Base-by-base conservation (phyloP, 2,888 invertebrate genomes). In the Hedya salicella region DNA sequence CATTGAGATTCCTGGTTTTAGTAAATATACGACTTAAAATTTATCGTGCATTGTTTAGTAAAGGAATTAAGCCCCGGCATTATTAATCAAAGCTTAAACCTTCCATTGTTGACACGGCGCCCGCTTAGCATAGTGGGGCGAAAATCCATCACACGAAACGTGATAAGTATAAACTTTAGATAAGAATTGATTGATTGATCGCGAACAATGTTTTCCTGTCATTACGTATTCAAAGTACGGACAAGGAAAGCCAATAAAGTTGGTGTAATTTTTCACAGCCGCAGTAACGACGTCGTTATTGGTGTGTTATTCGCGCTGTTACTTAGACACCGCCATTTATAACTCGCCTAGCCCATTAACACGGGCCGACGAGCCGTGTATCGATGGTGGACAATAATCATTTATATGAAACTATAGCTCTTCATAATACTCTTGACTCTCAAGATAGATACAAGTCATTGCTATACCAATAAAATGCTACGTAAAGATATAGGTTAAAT, bases 191-290 rank as follows among this genome's bases (percentile, higher is more conserved):
- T 72, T 75, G 78, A 78, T 72, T 71, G 74, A 78, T 76, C 71
- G 67, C 64, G 67, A 68, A 62, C 72, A 71, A 73, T 72, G 65
- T 68, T 70, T 70, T 67, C 59, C 56, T 70, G 68, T 70, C 73
- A 73, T 74, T 79, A 76, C 70, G 75, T 78, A 79, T 79, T 79
- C 77, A 77, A 74, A 75, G 71, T 67, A 73, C 69, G 75, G 67
- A 64, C 68, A 67, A 72, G 71, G 72, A 68, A 73, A 74, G 72
- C 73, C 75, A 76, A 75, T 77, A 74, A 75, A 72, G 74, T 71
- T 69, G 69, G 69, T 69, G 77, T 77, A 77, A 78, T 80, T 79
- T 80, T 78, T 79, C 79, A 78, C 72, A 65, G 70, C 42, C 60
- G 70, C 68, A 36, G 69, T 75, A 76, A 77, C 76, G 76, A 75